A percentile compares a stretch with the other conserved stretches of the same genome.
These are phyloP conservation scores for Drosophila multiciliata DNA, from an alignment of 2,888 invertebrate genomes.

Conservation along the genomic window DNA sequence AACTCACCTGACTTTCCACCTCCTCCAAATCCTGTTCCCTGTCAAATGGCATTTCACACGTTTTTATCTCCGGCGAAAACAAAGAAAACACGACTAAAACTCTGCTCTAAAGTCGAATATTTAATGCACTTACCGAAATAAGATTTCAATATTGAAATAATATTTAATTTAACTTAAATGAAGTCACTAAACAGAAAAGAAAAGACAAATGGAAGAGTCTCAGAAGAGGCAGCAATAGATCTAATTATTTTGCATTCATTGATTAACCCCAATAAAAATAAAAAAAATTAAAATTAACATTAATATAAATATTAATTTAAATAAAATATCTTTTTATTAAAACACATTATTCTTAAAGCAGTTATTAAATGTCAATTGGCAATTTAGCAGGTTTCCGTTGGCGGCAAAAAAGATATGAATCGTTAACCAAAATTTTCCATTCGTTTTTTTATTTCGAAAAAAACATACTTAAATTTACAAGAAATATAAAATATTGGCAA, in stretches of 20 bases:
- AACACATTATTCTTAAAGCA: neutral
- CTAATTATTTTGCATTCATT: neutral
- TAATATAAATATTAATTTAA: neutral
- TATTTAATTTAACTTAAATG: neutral
- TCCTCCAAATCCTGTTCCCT: conserved; percentile 22
- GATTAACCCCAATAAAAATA: neutral
- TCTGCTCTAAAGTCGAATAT: conserved; percentile 20
- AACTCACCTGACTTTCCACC: conserved; percentile 3
- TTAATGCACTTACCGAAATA: conserved; percentile 18
- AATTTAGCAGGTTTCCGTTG: neutral
- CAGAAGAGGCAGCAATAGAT: neutral
- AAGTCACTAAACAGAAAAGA: neutral
- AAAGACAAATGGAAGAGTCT: neutral
- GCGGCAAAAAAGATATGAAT: neutral
- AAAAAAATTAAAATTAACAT: neutral
- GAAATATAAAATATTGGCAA: neutral
- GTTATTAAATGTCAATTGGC: neutral
- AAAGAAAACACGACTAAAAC: conserved; percentile 23
- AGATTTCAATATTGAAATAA: neutral
- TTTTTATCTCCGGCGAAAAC: conserved; percentile 65
- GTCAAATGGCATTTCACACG: conserved; percentile 79
- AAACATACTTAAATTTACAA: neutral
- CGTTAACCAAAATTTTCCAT: neutral
- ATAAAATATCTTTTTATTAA: neutral
- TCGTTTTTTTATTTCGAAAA: neutral